These are phyloP conservation scores for Graphium colonna DNA, from an alignment of 2,888 invertebrate species.

Conservation along the genomic window DNA sequence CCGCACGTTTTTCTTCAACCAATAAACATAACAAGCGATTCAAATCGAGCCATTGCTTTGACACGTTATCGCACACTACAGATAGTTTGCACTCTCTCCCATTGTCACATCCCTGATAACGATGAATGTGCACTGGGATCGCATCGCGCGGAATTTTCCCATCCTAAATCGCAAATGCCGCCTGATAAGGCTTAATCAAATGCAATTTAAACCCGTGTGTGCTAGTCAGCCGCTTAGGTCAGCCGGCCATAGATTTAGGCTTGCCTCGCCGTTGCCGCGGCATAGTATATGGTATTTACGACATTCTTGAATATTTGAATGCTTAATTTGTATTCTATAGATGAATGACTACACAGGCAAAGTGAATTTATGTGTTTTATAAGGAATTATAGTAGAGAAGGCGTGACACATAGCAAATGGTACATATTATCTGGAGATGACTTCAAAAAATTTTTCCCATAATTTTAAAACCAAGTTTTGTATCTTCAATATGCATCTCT, in stretches of 20 bases:
- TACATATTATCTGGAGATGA: too few species aligned
- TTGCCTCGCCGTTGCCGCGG: slow-evolving; percentile 30
- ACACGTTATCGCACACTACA: slow-evolving; percentile 34
- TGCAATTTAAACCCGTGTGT: slow-evolving; percentile 11
- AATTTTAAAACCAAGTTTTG: too few species aligned
- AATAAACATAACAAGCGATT: too few species aligned
- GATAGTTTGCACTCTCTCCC: slow-evolving; percentile 44
- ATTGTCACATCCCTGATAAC: slow-evolving; percentile 33
- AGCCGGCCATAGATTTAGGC: slow-evolving; percentile 22
- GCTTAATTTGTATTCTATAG: background rate
- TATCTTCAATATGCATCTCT: too few species aligned
- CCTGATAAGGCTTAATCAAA: slow-evolving; percentile 33
- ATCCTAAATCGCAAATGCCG: slow-evolving; percentile 23
- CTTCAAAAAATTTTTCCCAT: too few species aligned
- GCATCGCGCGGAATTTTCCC: slow-evolving; percentile 22
- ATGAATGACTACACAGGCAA: too few species aligned
- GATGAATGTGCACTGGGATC: slow-evolving; percentile 31
- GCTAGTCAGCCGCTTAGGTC: too few species aligned
- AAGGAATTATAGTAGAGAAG: too few species aligned
- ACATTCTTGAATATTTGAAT: slow-evolving; percentile 10
- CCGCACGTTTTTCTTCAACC: too few species aligned
- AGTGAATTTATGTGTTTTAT: too few species aligned
- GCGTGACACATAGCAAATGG: too few species aligned
- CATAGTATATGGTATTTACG: slow-evolving; percentile 20
- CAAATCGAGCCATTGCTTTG: too few species aligned